phyloP scores from a whole-genome alignment of 2,797 vertebrate species.

The Uromys caudimaculatus region DNA sequence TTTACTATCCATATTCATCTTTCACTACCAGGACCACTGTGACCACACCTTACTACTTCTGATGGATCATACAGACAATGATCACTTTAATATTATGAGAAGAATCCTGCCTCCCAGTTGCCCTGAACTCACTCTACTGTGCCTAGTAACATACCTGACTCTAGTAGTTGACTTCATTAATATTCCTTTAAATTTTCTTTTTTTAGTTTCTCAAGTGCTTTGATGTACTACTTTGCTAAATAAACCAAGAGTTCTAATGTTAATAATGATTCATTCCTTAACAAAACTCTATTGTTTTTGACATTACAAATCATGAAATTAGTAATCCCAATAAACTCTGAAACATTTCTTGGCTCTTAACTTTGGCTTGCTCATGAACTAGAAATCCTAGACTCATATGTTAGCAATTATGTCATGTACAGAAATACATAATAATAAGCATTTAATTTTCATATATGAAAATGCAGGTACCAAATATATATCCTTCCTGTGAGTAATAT shows the following conservation, averaged over 20 bases:
- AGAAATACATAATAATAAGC: not conserved
- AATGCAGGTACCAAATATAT: not conserved
- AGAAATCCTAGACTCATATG: not conserved
- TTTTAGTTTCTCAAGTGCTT: slow-evolving; percentile 11
- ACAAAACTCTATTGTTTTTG: slow-evolving; percentile 19
- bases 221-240: not conserved
- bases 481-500: not conserved
- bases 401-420: not conserved
- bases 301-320: not conserved
- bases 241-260: slow-evolving; percentile 11
- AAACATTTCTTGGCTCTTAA: slow-evolving; percentile 49
- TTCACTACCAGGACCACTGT: fast-evolving
- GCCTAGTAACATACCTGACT: not conserved
- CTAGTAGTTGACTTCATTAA: not conserved
- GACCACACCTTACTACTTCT: not conserved
- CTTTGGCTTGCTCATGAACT: slow-evolving; percentile 24
- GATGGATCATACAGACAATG: not conserved
- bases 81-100: not conserved
- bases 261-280: slow-evolving; percentile 4
- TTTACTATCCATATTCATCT: not conserved
- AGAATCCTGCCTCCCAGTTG: not conserved
- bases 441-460: not conserved
- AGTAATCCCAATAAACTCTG: slow-evolving; percentile 48
- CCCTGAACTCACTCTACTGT: not conserved
- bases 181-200: not conserved